phyloP scores from a whole-genome alignment of 37 sponge, comb jelly and placozoan species.

The Cliona cf. orientalis region DNA sequence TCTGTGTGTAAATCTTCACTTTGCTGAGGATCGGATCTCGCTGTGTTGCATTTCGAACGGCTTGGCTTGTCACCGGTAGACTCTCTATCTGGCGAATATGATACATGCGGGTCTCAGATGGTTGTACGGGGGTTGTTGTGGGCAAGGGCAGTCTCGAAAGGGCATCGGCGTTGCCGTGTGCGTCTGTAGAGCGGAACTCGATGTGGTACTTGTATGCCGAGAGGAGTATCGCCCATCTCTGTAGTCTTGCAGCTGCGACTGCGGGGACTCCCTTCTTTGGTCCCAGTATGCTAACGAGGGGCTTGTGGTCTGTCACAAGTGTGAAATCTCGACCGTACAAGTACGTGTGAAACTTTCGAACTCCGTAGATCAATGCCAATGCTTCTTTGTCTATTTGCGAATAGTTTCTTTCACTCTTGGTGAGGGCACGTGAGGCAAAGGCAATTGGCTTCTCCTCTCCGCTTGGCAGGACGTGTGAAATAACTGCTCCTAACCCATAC shows the following conservation, averaged over 20 bases:
- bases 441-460: slow-evolving; percentile 37
- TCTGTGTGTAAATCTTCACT: no score
- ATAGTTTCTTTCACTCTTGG: not conserved
- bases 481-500: slow-evolving; percentile 44
- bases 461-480: slow-evolving; percentile 37
- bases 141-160: no score
- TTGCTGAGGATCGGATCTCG: no score
- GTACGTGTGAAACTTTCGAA: slow-evolving; percentile 1
- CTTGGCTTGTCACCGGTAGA: no score
- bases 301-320: slow-evolving; percentile 12
- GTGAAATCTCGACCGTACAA: slow-evolving; percentile 2
- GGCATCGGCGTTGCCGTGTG: no score
- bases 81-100: no score
- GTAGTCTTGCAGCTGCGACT: slow-evolving; percentile 2
- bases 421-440: slow-evolving; percentile 26
- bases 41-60: no score
- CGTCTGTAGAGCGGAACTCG: no score
- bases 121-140: no score
- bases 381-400: slow-evolving; percentile 16
- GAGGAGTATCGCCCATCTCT: slow-evolving; percentile 22
- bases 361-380: not conserved
- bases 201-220: no score
- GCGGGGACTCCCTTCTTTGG: slow-evolving; percentile 15
- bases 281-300: slow-evolving; percentile 3
- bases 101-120: no score